Evolutionary conservation across 2,113 vertebrate species (phyloP).

Genomic region (Nestor notabilis): DNA sequence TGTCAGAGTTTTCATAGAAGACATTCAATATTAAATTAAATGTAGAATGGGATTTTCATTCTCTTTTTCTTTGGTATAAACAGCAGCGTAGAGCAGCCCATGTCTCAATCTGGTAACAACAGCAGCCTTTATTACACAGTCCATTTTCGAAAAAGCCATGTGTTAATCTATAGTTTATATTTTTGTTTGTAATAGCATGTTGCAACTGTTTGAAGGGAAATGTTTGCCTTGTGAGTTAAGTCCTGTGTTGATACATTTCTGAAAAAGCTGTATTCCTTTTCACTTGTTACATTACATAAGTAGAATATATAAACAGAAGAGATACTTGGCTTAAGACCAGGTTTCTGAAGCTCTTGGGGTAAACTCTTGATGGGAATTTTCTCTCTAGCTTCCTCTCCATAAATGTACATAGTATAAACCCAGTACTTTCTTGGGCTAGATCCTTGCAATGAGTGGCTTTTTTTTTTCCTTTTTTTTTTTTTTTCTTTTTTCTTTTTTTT

Average conservation of each 20-base stretch:
- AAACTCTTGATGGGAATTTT: slow-evolving; percentile 23
- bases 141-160: not conserved
- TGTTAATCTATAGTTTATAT: not conserved
- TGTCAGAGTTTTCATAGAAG: not conserved
- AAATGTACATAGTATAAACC: not conserved
- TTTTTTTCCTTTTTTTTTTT: not conserved
- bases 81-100: not conserved
- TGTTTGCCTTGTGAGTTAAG: slow-evolving; percentile 49
- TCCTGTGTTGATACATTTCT: slow-evolving; percentile 29
- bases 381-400: slow-evolving; percentile 9
- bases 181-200: slow-evolving; percentile 1
- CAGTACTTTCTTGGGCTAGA: not conserved
- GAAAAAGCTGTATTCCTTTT: slow-evolving; percentile 31
- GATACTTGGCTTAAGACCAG: not conserved
- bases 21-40: not conserved
- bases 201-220: slow-evolving; percentile 41
- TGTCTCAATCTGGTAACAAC: not conserved
- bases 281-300: slow-evolving; percentile 25
- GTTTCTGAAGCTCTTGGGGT: not conserved
- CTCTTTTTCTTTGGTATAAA: not conserved
- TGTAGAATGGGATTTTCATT: not conserved
- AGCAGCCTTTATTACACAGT: not conserved
- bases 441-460: not conserved
- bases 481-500: not conserved
- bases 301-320: slow-evolving; percentile 53